Base-by-base conservation (phyloP, 2,888 invertebrate genomes). In the Tenthredo mesomela region DNA sequence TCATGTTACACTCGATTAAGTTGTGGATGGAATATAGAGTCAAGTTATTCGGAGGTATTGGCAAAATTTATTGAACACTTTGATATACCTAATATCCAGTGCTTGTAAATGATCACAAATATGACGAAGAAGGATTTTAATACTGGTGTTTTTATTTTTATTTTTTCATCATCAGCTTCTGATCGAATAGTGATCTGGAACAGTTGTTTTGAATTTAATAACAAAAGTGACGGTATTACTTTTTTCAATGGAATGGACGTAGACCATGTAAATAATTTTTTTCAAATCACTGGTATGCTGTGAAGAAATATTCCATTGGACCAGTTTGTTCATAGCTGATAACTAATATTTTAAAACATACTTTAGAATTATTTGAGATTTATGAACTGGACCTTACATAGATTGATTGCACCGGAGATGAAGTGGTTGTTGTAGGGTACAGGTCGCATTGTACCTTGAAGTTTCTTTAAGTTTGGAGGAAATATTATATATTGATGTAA, bases 21-120 rank as follows among this genome's bases (percentile, higher is more conserved):
- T 80, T 89, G 40, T 90, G 90, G 90, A 87, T 90, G 18, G 89
- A 88, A 77, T 90, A 88, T 84, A 86, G 90, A 85, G 87, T 90
- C 70, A 89, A 91, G 85, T 86, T 89, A 82, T 73, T 89, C 58
- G 88, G 90, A 87, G 90, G 90, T 90, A 85, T 85, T 21, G 7
- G 29, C 18, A 2, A 21, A 12, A 50, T 7, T 82, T 29, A 82
- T 10, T 43, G n/a, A 58, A 78, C 21, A 25, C 75, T 25, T n/a
- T 70, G 9, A 33, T 25, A 61, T 61, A 33, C 33, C 33, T 33
- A 61, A 33, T 61, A 61, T 61, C 21, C 10, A 2, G 10, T 25
- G 61, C 61, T 12, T 12, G 61, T 2, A 61, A 61, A 61, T 61
- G 25, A 61, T 7, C 54, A 54, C 18, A 54, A 54, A 54, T 54